Conservation (phyloP, 2,797 vertebrate species). For the Varecia variegata region DNA sequence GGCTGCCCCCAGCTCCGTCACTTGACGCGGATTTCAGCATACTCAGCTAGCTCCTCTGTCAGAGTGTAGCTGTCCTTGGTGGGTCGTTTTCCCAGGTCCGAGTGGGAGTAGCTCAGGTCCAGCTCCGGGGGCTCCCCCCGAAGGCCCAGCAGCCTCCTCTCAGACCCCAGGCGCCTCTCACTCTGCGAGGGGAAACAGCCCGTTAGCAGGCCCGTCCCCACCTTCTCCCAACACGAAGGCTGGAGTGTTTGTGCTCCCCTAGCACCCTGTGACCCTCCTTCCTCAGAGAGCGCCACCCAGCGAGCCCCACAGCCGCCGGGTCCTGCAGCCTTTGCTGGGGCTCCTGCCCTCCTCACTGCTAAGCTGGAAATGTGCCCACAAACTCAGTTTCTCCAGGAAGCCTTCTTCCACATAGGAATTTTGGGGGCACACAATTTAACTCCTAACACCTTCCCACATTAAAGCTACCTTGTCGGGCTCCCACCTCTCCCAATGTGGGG, state of each 20-base stretch:
- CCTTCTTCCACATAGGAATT: background rate
- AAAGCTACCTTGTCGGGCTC: background rate
- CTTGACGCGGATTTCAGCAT: constrained; percentile 83
- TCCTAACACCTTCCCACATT: background rate
- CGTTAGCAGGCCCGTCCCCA: background rate
- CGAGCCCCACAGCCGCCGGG: accelerated
- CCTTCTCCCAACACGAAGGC: background rate
- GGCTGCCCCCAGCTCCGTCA: constrained; percentile 66
- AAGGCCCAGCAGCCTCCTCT: constrained; percentile 81
- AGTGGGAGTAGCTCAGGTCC: constrained; percentile 82
- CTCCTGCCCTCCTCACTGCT: background rate
- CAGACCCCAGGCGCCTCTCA: constrained; percentile 75
- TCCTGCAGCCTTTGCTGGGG: background rate
- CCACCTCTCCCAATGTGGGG: background rate
- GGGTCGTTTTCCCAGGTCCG: constrained; percentile 81
- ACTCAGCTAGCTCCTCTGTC: constrained; percentile 83
- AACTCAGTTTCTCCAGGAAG: background rate
- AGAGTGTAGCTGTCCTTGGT: constrained; percentile 82
- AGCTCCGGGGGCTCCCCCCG: constrained; percentile 75
- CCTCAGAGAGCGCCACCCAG: background rate
- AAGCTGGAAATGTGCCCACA: background rate
- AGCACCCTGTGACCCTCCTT: background rate
- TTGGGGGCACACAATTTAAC: background rate
- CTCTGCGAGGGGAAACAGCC: constrained; percentile 59
- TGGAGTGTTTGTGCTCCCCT: background rate